A percentile compares a stretch with the other conserved stretches of the same genome.
These are phyloP conservation scores for Drosophila neoperkinsi DNA, from an alignment of 2,888 invertebrate species.

Conservation along the genomic window DNA sequence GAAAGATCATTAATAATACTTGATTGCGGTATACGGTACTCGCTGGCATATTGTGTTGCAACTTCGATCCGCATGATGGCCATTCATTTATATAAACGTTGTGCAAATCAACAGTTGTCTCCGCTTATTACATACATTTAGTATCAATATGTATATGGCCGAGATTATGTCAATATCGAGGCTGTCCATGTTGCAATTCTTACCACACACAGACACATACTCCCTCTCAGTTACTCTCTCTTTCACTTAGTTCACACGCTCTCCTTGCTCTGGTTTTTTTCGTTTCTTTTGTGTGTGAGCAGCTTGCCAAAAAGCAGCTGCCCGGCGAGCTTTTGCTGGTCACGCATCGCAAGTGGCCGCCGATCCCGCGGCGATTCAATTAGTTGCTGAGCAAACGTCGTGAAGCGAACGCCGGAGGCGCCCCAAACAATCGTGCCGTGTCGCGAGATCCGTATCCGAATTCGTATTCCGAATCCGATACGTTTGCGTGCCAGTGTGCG, in stretches of 20 bases:
- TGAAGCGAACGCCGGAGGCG: constrained; percentile 62
- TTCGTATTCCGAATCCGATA: constrained; percentile 56
- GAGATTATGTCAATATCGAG: constrained; percentile 61
- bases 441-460: constrained; percentile 60
- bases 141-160: constrained; percentile 7
- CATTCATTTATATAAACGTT: constrained; percentile 45
- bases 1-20: constrained; percentile 77
- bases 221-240: constrained; percentile 1
- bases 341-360: constrained; percentile 57
- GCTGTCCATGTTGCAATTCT: constrained; percentile 52
- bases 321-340: constrained; percentile 61
- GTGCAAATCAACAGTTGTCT: constrained; percentile 59
- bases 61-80: constrained; percentile 32
- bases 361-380: constrained; percentile 32
- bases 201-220: constrained; percentile 2
- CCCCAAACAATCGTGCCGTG: constrained; percentile 36
- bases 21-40: constrained; percentile 51
- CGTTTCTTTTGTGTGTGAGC: constrained; percentile 7
- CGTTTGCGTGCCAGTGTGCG: constrained; percentile 62
- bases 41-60: constrained; percentile 46
- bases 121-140: constrained; percentile 22
- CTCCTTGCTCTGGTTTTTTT: constrained; percentile 7
- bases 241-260: neutral
- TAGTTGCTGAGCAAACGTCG: constrained; percentile 67
- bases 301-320: constrained; percentile 51